A percentile compares a stretch with the other conserved stretches of the same genome.
phyloP scores from a whole-genome alignment of 2,113 vertebrate genomes.

The Romanogobio albipinnatus region DNA sequence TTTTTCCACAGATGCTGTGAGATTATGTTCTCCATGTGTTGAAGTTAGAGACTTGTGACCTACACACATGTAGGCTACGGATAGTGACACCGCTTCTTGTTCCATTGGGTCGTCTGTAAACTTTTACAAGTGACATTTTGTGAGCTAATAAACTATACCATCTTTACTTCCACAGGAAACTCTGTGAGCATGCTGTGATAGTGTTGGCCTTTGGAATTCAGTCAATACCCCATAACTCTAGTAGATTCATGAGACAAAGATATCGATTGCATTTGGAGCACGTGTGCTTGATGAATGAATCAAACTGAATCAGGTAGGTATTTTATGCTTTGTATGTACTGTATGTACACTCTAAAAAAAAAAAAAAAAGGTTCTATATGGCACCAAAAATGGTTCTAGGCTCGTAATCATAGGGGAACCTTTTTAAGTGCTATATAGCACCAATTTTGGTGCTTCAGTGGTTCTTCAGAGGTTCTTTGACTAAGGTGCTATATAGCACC shows the following conservation, averaged over 20 bases:
- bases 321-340: too few relatives aligned
- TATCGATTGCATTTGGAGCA: conserved; percentile 68
- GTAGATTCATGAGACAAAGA: conserved; percentile 57
- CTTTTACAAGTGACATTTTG: conserved; percentile 79
- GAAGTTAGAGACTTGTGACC: conserved; percentile 54
- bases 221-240: conserved; percentile 60
- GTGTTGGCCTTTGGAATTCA: conserved; percentile 71
- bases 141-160: conserved; percentile 76
- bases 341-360: too few relatives aligned
- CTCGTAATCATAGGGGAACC: too few relatives aligned
- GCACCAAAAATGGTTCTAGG: too few relatives aligned
- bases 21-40: conserved; percentile 69
- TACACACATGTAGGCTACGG: conserved; percentile 38
- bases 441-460: too few relatives aligned
- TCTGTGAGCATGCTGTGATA: conserved; percentile 74
- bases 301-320: too few relatives aligned
- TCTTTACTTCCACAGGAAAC: conserved; percentile 77
- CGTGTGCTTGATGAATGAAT: background rate
- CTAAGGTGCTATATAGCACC: too few relatives aligned
- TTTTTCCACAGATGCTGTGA: background rate
- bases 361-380: too few relatives aligned
- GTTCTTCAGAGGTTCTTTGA: too few relatives aligned
- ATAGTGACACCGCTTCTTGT: conserved; percentile 72
- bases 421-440: too few relatives aligned
- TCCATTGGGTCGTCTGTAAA: conserved; percentile 77